These are phyloP conservation scores for Meta bourneti DNA, from an alignment of 2,888 invertebrate species.

Conservation along the genomic window DNA sequence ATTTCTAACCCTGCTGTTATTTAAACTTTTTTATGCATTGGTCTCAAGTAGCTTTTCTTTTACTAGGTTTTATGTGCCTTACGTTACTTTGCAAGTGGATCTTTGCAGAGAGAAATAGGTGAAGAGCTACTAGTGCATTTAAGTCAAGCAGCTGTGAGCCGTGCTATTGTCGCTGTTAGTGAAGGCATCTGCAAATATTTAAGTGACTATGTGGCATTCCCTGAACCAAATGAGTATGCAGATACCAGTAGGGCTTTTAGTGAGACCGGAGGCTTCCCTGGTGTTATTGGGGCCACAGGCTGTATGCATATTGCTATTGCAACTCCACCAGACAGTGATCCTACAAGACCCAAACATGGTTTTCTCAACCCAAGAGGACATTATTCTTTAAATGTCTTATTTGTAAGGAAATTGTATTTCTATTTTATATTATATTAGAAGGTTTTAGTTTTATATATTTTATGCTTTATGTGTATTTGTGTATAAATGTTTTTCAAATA, in stretches of 20 bases:
- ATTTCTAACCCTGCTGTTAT: too few species aligned
- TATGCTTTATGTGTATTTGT: too few species aligned
- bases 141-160: conserved; percentile 28
- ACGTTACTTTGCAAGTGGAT: conserved; percentile 17
- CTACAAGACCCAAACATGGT: background rate
- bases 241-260: background rate
- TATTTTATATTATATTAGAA: background rate
- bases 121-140: background rate
- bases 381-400: conserved; percentile 5
- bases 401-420: background rate
- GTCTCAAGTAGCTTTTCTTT: background rate
- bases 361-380: background rate
- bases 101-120: conserved; percentile 18
- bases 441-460: too few species aligned
- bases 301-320: conserved; percentile 2
- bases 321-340: conserved; percentile 8
- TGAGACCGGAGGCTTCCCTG: conserved; percentile 6
- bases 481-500: too few species aligned
- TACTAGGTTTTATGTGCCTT: conserved; percentile 16
- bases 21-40: too few species aligned
- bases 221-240: background rate
- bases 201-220: background rate
- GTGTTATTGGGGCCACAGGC: background rate
- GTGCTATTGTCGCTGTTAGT: conserved; percentile 14
- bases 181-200: conserved; percentile 20